Evolutionary conservation across 1,140 invertebrate species (phyloP).

Genomic region (Mactra quadrangularis): DNA sequence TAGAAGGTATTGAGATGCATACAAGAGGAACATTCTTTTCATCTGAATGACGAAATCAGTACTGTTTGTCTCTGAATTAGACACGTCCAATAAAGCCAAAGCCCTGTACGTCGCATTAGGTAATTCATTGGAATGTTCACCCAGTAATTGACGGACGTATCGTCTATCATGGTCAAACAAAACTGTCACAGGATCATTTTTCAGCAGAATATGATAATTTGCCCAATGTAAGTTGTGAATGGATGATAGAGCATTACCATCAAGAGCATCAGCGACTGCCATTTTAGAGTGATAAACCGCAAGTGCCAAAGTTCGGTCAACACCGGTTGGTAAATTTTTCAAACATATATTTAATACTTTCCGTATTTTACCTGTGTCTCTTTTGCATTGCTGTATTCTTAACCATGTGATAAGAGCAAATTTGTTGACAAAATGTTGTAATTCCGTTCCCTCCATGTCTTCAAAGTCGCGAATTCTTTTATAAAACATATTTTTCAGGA

Average conservation of each 20-base stretch:
- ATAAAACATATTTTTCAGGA: no score
- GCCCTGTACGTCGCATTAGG: background rate
- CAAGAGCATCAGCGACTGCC: background rate
- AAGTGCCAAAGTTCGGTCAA: background rate
- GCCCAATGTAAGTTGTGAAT: background rate
- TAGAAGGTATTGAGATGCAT: background rate
- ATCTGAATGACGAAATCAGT: background rate
- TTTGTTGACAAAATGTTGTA: background rate
- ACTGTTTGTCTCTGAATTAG: background rate
- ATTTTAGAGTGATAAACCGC: slow-evolving; percentile 2
- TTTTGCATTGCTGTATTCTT: slow-evolving; percentile 5
- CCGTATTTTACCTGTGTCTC: background rate
- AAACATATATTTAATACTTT: background rate
- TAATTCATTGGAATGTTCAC: background rate
- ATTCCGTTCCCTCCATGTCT: background rate
- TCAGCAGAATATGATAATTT: background rate
- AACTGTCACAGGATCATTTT: background rate
- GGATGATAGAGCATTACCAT: background rate
- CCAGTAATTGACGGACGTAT: background rate
- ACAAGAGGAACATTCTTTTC: background rate
- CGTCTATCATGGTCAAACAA: background rate
- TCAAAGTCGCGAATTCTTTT: no score
- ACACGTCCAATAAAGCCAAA: background rate
- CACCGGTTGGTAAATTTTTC: background rate
- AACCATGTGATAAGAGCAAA: slow-evolving; percentile 5